Conservation (phyloP, 1,140 invertebrate species). For the Atta cephalotes region DNA sequence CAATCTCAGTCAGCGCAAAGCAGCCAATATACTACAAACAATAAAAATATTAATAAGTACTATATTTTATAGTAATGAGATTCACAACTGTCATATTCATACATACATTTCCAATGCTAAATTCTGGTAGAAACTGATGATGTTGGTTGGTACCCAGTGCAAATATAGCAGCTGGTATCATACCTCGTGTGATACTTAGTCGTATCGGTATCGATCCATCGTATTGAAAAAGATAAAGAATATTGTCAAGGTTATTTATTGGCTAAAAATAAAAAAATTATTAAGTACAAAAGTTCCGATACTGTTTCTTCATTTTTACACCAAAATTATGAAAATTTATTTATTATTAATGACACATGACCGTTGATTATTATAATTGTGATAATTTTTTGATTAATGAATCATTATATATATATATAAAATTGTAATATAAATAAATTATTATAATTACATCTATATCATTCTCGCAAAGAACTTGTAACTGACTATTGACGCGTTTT, state of each 20-base stretch:
- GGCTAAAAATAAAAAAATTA: conserved; percentile 83
- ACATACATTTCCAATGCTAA: conserved; percentile 89
- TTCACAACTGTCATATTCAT: background rate
- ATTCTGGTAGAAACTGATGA: conserved; percentile 89
- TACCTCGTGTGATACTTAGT: conserved; percentile 88
- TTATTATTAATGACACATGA: too few relatives aligned
- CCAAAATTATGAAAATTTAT: background rate
- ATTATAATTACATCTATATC: conserved; percentile 86
- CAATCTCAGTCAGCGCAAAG: conserved; percentile 96
- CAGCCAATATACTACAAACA: conserved; percentile 90
- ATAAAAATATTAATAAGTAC: conserved; percentile 1
- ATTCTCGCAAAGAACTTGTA: conserved; percentile 83
- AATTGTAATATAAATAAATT: conserved; percentile 4
- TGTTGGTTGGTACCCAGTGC: conserved; percentile 93
- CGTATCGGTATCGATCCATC: conserved; percentile 91
- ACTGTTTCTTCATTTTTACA: background rate
- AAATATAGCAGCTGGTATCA: conserved; percentile 90
- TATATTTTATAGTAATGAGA: conserved; percentile 10
- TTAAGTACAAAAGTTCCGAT: background rate
- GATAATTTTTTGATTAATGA: background rate
- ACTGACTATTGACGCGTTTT: conserved; percentile 87
- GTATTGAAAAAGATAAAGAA: conserved; percentile 88
- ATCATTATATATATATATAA: too few relatives aligned
- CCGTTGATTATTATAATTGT: background rate
- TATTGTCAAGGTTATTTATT: conserved; percentile 86